Percentiles rank a stretch among this genome's conserved stretches.
Evolutionary conservation across 2,113 vertebrate genomes (phyloP).

Genomic region (Synchiropus splendidus): DNA sequence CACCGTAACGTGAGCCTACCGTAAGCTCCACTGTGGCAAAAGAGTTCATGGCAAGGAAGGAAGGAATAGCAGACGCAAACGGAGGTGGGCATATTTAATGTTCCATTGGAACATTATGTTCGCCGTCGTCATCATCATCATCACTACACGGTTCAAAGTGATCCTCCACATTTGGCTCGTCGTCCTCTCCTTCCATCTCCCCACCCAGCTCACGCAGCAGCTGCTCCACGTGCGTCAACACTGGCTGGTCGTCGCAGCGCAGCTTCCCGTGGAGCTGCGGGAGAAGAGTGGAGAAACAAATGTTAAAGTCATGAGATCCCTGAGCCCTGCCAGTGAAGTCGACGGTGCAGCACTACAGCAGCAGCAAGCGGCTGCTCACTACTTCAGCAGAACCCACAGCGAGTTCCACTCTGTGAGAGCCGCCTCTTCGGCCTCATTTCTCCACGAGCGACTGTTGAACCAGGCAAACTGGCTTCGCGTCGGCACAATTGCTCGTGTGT

Average conservation of each 20-base stretch:
- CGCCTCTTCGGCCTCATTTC: too few species aligned
- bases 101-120: conserved; percentile 64
- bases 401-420: too few species aligned
- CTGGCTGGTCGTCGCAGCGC: conserved; percentile 61
- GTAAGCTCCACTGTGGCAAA: too few species aligned
- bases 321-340: conserved; percentile 19
- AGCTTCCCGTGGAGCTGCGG: conserved; percentile 67
- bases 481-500: too few species aligned
- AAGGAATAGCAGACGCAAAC: too few species aligned
- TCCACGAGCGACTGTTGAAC: too few species aligned
- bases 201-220: conserved; percentile 63
- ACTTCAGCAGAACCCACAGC: too few species aligned
- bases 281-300: too few species aligned
- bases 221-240: conserved; percentile 68
- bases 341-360: conserved; percentile 9
- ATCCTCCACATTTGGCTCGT: conserved; percentile 28
- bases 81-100: conserved; percentile 58
- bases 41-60: too few species aligned
- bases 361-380: conserved; percentile 18
- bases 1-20: too few species aligned
- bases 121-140: conserved; percentile 42
- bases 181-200: conserved; percentile 47
- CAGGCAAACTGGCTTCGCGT: too few species aligned
- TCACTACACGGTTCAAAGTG: conserved; percentile 62
- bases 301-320: background rate